Evolutionary conservation across 1,140 invertebrate species (phyloP), one percentile per base, ranked within the genome.

Genomic region (Xylocopa sonorina): DNA sequence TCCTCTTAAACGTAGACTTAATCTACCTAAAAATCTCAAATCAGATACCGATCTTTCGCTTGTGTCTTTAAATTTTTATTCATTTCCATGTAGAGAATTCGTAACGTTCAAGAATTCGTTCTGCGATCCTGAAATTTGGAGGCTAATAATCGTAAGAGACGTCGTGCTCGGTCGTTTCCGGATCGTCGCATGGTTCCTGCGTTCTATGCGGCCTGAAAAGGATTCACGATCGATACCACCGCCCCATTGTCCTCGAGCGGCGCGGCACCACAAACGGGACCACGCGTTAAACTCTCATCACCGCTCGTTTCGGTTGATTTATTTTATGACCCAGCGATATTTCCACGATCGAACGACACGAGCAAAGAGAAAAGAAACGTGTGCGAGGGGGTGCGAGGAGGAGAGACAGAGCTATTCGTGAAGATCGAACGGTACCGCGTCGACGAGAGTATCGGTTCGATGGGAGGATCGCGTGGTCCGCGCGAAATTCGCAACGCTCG

Each of bases 321-420:
- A 83, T 83, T 84, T 80, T 74, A 83, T 74, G 76, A 83, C 24
- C 48, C 62, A 64, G 76, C 60, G 38, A 60, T 72, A 76, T 83
- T 64, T 55, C 46, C 24, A 62, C 32, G 55, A 58, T 64, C 68
- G 48, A 48, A 29, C 38, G 24, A 32, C 27, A 21, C 41, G 7
- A 18, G 10, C 21, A 10, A 53, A 50, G 34, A 63, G 21, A 62
- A 63, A n/a, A 34, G 18, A 3, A 6, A n/a, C n/a, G n/a, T n/a
- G n/a, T n/a, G n/a, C 34, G 6, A 24, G 5, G 16, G 24, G 12
- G 10, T 10, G 24, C 38, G 2, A 21, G 1, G 18, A 14, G 43
- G 57, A 4, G 48, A 6, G 38, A 38, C 9, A 27, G 51, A 38
- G 9, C 41, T 75, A 60, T 83, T 79, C 29, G 38, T 67, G 75